Evolutionary conservation across 2,113 vertebrate genomes (phyloP), one percentile per base, ranked within the genome.

Genomic region (Fukomys damarensis): DNA sequence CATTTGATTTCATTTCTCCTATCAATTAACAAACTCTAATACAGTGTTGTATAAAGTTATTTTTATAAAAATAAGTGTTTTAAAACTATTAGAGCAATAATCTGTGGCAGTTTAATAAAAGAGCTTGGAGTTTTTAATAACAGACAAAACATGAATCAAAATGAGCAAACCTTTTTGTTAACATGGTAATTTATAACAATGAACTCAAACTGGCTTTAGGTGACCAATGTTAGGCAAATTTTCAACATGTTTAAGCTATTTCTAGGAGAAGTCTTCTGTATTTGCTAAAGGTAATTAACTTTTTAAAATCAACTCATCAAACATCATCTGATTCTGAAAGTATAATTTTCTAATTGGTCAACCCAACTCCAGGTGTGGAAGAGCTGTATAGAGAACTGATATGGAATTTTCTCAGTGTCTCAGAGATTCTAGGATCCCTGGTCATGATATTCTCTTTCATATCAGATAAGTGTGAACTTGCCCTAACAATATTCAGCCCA

Each of bases 51-150:
- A 54, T 54, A 95, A 79, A 87, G 22, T 80, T 38, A 35, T 61
- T 96, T 94, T 87, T 52, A 63, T 94, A 91, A 95, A 77, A 96
- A 61, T 91, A 90, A 92, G 66, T 81, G 35, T 79, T 91, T 89
- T 88, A 24, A 86, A 87, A 79, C 59, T 87, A 9, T 20, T 61
- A 84, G 87, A 84, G 46, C 70, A 96, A 93, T 83, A 63, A 65
- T 84, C 49, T 80, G 32, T 82, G 43, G 16, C 7, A 79, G 49
- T 61, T 94, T 89, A 92, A 93, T 65, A 87, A 91, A 2, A 94
- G 46, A 93, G 41, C 14, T 76, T 81, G n/a, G 20, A 81, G 10
- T 84, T 84, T 38, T 54, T n/a, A n/a, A 1, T 56, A 24, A 81
- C 35, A 86, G 28, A 81, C 35, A 86, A 80, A 2, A 76, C 12